Evolutionary conservation across 1,140 invertebrate species (phyloP).

Genomic region (Orchestia grillus): DNA sequence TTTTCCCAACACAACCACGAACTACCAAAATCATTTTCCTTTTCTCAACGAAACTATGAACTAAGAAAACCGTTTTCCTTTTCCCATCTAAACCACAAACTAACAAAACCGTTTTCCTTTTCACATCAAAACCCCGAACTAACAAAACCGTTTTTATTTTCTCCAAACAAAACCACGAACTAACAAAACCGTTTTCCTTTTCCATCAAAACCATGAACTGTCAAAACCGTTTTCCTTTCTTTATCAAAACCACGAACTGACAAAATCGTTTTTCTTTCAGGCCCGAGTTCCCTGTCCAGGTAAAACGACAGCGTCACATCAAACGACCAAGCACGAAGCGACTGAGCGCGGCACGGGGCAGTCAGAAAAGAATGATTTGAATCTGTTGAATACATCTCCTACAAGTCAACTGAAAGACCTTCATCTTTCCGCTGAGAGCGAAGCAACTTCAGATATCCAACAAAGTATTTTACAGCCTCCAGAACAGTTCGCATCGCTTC

Average conservation of each 20-base stretch:
- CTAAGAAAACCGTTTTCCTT: too few species aligned
- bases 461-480: not conserved
- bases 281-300: not conserved
- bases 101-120: too few species aligned
- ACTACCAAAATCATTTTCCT: too few species aligned
- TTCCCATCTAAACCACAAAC: too few species aligned
- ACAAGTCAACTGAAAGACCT: not conserved
- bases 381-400: not conserved
- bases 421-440: not conserved
- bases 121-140: too few species aligned
- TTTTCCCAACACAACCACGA: too few species aligned
- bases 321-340: not conserved
- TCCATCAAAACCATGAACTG: too few species aligned
- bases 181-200: too few species aligned
- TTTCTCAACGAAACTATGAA: too few species aligned
- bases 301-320: not conserved
- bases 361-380: not conserved
- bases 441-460: not conserved
- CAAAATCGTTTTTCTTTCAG: not conserved
- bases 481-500: not conserved
- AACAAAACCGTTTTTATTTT: too few species aligned
- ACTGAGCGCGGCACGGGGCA: not conserved
- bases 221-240: too few species aligned
- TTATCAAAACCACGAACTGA: not conserved
- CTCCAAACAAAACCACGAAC: too few species aligned